Evolutionary conservation across 2,888 invertebrate species (phyloP).

Genomic region (Hymenopus coronatus): DNA sequence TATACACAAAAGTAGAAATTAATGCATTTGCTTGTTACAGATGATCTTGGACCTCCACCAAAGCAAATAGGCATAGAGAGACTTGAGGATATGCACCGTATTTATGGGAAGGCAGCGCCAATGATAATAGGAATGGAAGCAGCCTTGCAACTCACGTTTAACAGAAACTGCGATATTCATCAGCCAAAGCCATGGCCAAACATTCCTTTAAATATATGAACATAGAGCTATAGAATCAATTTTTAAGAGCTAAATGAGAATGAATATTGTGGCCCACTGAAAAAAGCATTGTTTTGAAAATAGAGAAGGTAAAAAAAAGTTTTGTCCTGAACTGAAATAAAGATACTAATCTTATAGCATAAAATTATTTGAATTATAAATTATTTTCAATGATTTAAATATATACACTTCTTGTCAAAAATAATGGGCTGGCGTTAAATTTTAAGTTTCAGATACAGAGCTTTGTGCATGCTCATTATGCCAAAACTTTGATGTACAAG

Average conservation of each 20-base stretch:
- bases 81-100: conserved; percentile 47
- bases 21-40: not conserved
- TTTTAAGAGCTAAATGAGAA: not conserved
- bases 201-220: conserved; percentile 59
- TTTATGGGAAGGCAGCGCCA: conserved; percentile 65
- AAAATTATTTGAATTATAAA: not conserved
- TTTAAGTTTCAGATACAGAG: too few relatives aligned
- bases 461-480: too few relatives aligned
- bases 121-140: conserved; percentile 72
- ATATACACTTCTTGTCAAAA: too few relatives aligned
- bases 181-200: conserved; percentile 71
- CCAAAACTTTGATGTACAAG: too few relatives aligned
- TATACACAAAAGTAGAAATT: too few relatives aligned
- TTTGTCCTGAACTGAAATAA: not conserved
- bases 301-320: not conserved
- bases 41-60: not conserved
- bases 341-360: not conserved
- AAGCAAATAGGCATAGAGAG: conserved; percentile 42
- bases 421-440: too few relatives aligned
- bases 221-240: not conserved
- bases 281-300: not conserved
- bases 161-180: conserved; percentile 57
- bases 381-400: not conserved
- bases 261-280: not conserved
- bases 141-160: conserved; percentile 63